phyloP scores from a whole-genome alignment of 2,113 vertebrate species.

The Nesogale talazaci region DNA sequence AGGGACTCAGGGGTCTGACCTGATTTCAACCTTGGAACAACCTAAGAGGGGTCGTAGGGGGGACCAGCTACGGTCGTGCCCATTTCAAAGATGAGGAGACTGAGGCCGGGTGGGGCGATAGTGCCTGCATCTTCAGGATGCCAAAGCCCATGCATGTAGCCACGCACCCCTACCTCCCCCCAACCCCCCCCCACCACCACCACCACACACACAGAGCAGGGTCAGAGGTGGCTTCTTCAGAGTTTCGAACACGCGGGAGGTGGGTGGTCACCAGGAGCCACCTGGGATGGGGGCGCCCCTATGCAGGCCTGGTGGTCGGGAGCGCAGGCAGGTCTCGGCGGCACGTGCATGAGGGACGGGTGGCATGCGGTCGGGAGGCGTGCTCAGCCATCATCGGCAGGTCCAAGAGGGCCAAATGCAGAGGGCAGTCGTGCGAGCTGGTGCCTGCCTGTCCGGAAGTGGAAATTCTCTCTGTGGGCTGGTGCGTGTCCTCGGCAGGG shows the following conservation, averaged over 20 bases:
- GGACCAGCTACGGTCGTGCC: not conserved
- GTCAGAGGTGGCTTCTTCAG: not conserved
- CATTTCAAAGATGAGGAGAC: constrained; percentile 67
- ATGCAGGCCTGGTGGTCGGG: not conserved
- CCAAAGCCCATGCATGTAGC: constrained; percentile 43
- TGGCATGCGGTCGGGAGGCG: constrained; percentile 79
- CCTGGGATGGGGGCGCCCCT: not conserved
- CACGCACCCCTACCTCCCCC: too few species aligned
- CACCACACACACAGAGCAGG: not conserved
- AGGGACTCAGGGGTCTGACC: not conserved
- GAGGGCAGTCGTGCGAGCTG: constrained; percentile 24
- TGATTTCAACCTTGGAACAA: not conserved
- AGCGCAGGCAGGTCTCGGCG: not conserved
- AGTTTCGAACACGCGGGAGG: not conserved
- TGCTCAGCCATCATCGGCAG: not conserved
- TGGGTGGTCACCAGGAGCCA: too few species aligned
- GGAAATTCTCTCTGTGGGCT: constrained; percentile 90
- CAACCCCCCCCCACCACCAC: too few species aligned
- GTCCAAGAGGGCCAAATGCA: constrained; percentile 41
- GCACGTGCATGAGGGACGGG: constrained; percentile 10
- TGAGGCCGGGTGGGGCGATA: not conserved
- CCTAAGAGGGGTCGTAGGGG: too few species aligned
- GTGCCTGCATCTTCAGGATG: not conserved
- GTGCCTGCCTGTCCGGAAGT: constrained; percentile 96
- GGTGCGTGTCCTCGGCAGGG: constrained; percentile 74